Base-by-base conservation (phyloP, 2,888 invertebrate genomes). In the Acronicta leporina region DNA sequence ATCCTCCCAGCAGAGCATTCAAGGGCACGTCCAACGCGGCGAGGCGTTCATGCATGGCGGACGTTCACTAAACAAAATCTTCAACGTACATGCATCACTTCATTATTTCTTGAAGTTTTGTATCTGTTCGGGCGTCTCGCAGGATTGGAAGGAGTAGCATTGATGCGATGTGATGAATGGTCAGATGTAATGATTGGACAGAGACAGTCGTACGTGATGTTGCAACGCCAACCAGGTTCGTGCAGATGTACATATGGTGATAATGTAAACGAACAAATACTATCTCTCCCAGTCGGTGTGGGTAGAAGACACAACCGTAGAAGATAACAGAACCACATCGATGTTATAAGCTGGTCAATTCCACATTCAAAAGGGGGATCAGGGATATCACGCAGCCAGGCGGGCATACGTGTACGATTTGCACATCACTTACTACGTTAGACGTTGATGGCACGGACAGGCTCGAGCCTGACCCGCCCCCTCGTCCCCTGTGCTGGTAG, bases 381-480 rank as follows among this genome's bases (percentile, higher is more conserved):
- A 76, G 87, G 87, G 54, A 83, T 81, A 74, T 59, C 79, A 86
- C 87, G 87, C 86, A 84, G 87, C 85, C 86, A 86, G 83, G 84
- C 83, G 83, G 86, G 82, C 84, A 79, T 80, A 82, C 88, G 82
- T 80, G 69, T 67, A 70, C 63, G 63, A 73, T 82, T 74, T 82
- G 81, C 77, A 85, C 85, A 86, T 93, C 91, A 96, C 96, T 96
- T 96, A 96, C 96, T 91, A 95, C 96, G 95, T 95, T 94, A 86
- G 96, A 97, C 89, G 96, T 95, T 87, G 97, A 96, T 92, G 97
- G 97, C 95, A 97, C 97, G 94, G 97, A 97, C 92, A 97, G 96
- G 95, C 97, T 97, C 95, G 97, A 97, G 95, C 97, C 97, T 95
- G 96, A 96, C 87, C 96, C 95, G 94, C 96, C 95, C 84, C 96